These are phyloP conservation scores for Tarsius wallacei DNA, from an alignment of 2,797 vertebrate species.

Conservation along the genomic window DNA sequence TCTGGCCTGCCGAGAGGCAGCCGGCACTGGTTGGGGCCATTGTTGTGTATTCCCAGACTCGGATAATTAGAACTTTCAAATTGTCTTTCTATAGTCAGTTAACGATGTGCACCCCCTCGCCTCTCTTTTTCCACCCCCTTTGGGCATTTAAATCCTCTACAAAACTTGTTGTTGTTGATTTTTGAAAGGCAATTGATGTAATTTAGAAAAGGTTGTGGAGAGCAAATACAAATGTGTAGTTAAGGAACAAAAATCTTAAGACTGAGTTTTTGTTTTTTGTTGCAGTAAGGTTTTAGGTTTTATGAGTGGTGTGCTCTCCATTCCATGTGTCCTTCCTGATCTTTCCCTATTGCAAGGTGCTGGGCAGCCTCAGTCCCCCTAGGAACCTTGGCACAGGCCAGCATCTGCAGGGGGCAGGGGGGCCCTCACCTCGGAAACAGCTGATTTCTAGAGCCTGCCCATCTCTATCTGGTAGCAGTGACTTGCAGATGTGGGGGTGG, in stretches of 20 bases:
- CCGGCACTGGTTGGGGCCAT: slow-evolving; percentile 74
- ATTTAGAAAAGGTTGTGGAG: slow-evolving; percentile 78
- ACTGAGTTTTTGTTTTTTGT: slow-evolving; percentile 57
- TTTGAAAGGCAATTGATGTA: slow-evolving; percentile 79
- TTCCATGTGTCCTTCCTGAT: slow-evolving; percentile 20
- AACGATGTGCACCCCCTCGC: slow-evolving; percentile 32
- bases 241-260: slow-evolving; percentile 80
- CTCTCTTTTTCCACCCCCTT: slow-evolving; percentile 69
- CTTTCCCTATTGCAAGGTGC: slow-evolving; percentile 4
- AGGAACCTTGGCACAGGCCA: not conserved
- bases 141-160: slow-evolving; percentile 77
- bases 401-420: not conserved
- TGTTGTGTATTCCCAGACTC: slow-evolving; percentile 82
- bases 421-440: not conserved
- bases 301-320: slow-evolving; percentile 52
- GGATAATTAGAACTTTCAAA: slow-evolving; percentile 89
- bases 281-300: slow-evolving; percentile 69
- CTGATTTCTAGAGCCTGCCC: not conserved
- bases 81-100: slow-evolving; percentile 87
- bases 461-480: not conserved
- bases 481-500: too few relatives aligned
- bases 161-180: slow-evolving; percentile 71
- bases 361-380: not conserved
- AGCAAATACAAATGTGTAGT: slow-evolving; percentile 76
- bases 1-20: slow-evolving; percentile 72